Evolutionary conservation across 2,888 invertebrate genomes (phyloP), one percentile per base, ranked within the genome.

Genomic region (Hipparchia sbordonii): DNA sequence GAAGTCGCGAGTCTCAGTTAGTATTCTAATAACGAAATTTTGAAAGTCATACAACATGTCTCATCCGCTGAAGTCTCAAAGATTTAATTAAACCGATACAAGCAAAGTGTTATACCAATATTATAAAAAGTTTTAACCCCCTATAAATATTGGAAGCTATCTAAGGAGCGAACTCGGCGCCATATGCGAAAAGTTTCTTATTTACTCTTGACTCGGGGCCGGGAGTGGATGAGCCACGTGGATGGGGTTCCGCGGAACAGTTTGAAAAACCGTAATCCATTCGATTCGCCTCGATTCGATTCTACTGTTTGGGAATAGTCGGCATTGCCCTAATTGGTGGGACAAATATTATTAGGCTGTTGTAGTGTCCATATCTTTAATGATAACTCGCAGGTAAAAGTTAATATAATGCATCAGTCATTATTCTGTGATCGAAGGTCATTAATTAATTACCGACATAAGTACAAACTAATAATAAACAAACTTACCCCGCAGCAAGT

Each of bases 81-180:
- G 72, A 72, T 72, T 75, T 75, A 75, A 75, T 75, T 74, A 74
- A 75, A 72, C 65, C 70, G 51, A 67, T 63, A 60, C 70, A 74
- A 70, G 72, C 68, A 75, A 60, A 72, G 63, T 70, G 51, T 46
- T 72, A 67, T 57, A 70, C 60, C 67, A 70, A 72, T 75, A 66
- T 9, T 33, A 51, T 63, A 67, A 23, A 13, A 65, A 72, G 70
- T 74, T 71, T 68, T 13, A 69, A 71, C 71, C 59, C 66, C 72
- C 74, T 60, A 75, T 75, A 75, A 74, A 75, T 72, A 70, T 70
- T 67, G 7, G 67, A 61, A 68, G 62, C 59, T n/a, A 68, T 51
- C 52, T 10, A 6, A 65, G 52, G 6, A 12, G 67, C 52, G 57
- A 73, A 73, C 73, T 73, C 63, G 45, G 23, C 69, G 52, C 68